These are phyloP conservation scores for Tolmerus cingulatus DNA, from an alignment of 2,888 invertebrate species.

Conservation along the genomic window DNA sequence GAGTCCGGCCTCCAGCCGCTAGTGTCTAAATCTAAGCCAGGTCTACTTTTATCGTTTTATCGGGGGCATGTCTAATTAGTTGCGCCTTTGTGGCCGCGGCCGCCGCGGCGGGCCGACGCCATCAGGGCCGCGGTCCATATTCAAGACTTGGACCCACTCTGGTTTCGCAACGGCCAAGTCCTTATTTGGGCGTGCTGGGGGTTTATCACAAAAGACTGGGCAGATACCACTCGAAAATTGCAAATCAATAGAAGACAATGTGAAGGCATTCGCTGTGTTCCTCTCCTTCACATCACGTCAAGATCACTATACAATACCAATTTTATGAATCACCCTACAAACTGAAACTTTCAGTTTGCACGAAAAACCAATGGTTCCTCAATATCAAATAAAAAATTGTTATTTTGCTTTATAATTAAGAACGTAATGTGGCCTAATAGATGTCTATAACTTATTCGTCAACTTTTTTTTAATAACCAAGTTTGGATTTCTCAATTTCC, in stretches of 20 bases:
- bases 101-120: neutral
- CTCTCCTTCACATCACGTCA: neutral
- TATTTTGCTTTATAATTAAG: no score
- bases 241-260: neutral
- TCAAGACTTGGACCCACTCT: neutral
- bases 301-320: neutral
- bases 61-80: neutral
- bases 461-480: no score
- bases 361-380: no score
- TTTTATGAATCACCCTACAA: neutral
- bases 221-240: neutral
- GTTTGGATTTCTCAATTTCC: no score
- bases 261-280: neutral
- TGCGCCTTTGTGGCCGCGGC: neutral
- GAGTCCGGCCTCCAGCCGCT: conserved; percentile 45
- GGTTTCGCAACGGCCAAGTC: neutral
- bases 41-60: neutral
- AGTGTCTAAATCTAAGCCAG: neutral
- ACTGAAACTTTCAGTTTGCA: no score
- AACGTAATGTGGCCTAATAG: no score
- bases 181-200: neutral
- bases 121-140: neutral
- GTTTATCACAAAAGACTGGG: neutral
- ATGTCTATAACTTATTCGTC: no score
- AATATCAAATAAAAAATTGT: no score